phyloP scores from a whole-genome alignment of 2,888 invertebrate species.

The Leptura quadrifasciata region DNA sequence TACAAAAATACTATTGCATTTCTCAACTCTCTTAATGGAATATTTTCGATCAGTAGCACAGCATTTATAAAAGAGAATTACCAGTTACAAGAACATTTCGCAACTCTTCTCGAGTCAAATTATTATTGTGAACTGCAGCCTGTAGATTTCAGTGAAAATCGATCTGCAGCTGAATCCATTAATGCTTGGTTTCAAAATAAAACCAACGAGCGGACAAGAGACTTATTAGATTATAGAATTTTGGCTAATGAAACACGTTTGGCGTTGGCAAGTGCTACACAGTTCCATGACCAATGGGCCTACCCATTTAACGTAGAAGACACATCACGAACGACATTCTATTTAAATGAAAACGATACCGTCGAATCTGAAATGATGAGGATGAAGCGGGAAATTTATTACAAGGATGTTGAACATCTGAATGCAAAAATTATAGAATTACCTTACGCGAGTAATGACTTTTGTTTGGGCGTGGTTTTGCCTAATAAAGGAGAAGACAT shows the following conservation, averaged over 20 bases:
- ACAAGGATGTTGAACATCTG: neutral
- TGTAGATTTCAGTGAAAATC: slow-evolving; percentile 74
- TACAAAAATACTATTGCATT: slow-evolving; percentile 60
- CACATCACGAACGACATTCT: neutral
- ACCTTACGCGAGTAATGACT: neutral
- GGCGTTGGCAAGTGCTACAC: neutral
- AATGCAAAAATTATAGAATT: neutral
- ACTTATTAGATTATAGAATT: neutral
- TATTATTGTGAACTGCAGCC: slow-evolving; percentile 80
- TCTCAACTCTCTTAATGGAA: slow-evolving; percentile 73
- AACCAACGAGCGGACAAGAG: neutral
- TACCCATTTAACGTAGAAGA: neutral
- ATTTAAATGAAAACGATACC: neutral
- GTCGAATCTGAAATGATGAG: neutral
- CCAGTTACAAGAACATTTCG: slow-evolving; percentile 76
- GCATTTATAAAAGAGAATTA: slow-evolving; percentile 78
- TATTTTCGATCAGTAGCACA: slow-evolving; percentile 80
- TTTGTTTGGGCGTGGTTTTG: neutral
- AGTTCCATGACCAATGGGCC: neutral
- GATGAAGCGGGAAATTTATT: neutral
- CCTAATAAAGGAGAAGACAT: neutral
- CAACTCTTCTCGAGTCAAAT: slow-evolving; percentile 76
- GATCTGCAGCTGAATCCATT: slow-evolving; percentile 71
- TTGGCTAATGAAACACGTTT: neutral
- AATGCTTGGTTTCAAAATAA: slow-evolving; percentile 33